Conservation (phyloP, 2,113 vertebrate genomes). For the Astatotilapia flaviijosephi region DNA sequence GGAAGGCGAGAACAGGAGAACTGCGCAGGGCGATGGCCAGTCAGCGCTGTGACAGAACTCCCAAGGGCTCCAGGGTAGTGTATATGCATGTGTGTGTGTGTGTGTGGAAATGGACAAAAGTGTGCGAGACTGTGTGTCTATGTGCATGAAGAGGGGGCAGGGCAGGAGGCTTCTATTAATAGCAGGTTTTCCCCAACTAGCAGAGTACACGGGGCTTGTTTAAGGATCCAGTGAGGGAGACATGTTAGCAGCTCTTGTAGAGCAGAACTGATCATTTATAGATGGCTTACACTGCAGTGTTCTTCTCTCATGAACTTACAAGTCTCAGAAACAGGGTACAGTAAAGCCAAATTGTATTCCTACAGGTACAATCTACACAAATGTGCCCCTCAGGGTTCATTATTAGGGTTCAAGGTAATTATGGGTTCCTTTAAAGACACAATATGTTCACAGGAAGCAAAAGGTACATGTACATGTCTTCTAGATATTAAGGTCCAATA, state of each 20-base stretch:
- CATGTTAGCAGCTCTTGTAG: background rate
- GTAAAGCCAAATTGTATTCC: background rate
- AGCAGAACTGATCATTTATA: background rate
- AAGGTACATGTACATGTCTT: background rate
- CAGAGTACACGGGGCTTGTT: constrained; percentile 1
- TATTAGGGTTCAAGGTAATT: background rate
- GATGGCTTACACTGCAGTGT: background rate
- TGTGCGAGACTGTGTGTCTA: background rate
- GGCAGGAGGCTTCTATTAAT: constrained; percentile 51
- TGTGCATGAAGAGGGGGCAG: background rate
- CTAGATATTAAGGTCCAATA: background rate
- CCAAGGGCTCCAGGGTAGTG: constrained; percentile 13
- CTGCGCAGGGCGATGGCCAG: constrained; percentile 1
- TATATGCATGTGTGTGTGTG: background rate
- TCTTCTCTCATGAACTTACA: background rate
- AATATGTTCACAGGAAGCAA: background rate
- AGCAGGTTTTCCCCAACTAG: constrained; percentile 43
- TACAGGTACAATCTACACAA: background rate
- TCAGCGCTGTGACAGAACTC: constrained; percentile 9
- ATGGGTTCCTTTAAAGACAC: background rate
- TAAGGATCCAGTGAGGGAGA: background rate
- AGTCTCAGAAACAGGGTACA: background rate
- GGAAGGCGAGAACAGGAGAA: no score
- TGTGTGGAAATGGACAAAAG: background rate
- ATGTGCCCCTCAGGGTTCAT: background rate